These are phyloP conservation scores for Brachionus rubens DNA, from an alignment of 1,140 invertebrate genomes.

Conservation along the genomic window DNA sequence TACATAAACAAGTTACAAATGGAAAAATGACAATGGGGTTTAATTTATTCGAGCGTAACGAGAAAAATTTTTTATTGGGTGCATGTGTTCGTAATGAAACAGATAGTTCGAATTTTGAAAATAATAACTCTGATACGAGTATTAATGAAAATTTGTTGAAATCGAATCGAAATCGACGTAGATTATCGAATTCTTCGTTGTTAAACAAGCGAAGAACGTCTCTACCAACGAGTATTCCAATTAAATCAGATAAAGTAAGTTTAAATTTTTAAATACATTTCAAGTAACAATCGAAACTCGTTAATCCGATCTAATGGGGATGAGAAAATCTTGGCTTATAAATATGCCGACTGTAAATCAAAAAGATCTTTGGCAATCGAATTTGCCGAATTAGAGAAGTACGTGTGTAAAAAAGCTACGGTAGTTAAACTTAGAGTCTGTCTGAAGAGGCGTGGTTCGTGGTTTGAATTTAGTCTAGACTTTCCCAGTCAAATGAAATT, in stretches of 20 bases:
- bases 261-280: neutral
- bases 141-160: slow-evolving; percentile 24
- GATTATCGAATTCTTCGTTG: neutral
- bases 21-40: too few relatives aligned
- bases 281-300: neutral
- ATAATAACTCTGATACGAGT: slow-evolving; percentile 14
- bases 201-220: slow-evolving; percentile 13
- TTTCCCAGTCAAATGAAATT: too few relatives aligned
- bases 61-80: neutral
- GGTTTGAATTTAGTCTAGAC: too few relatives aligned
- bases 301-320: too few relatives aligned
- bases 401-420: too few relatives aligned
- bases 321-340: too few relatives aligned
- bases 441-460: too few relatives aligned
- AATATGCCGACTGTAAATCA: too few relatives aligned
- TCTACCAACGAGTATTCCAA: neutral
- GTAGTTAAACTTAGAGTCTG: too few relatives aligned
- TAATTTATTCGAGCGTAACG: neutral
- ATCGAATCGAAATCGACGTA: neutral
- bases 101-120: slow-evolving; percentile 24
- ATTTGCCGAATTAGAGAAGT: too few relatives aligned
- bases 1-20: neutral
- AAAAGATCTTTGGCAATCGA: too few relatives aligned
- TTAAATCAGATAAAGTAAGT: slow-evolving; percentile 11
- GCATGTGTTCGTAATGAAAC: neutral